phyloP scores from a whole-genome alignment of 1,140 invertebrate genomes.

The Ceratina australensis region DNA sequence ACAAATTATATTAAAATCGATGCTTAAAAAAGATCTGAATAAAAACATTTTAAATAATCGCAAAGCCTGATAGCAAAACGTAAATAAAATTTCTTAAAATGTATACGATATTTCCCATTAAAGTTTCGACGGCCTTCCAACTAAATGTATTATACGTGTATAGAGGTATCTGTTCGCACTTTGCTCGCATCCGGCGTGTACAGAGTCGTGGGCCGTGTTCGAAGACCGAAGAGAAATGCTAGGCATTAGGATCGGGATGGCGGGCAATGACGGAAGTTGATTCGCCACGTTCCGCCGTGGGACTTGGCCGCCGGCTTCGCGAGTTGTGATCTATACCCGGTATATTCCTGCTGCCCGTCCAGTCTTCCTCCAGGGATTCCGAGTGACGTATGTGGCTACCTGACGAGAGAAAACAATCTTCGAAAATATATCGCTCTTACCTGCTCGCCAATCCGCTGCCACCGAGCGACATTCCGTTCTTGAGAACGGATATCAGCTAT shows the following conservation, averaged over 20 bases:
- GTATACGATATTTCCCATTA: too few species aligned
- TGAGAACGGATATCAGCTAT: constrained; percentile 33
- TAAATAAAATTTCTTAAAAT: too few species aligned
- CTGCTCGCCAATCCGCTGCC: constrained; percentile 24
- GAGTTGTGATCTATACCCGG: constrained; percentile 77
- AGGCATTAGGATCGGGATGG: constrained; percentile 75
- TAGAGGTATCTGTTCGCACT: constrained; percentile 19
- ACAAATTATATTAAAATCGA: too few species aligned
- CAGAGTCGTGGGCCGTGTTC: constrained; percentile 59
- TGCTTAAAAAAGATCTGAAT: too few species aligned
- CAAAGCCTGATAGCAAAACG: too few species aligned
- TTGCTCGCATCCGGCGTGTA: constrained; percentile 31
- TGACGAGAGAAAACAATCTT: constrained; percentile 81
- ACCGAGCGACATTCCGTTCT: not conserved
- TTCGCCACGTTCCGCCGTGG: constrained; percentile 77
- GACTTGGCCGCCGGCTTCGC: constrained; percentile 71
- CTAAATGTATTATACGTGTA: not conserved
- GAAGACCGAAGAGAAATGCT: constrained; percentile 78
- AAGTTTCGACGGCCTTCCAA: too few species aligned
- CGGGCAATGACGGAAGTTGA: constrained; percentile 80
- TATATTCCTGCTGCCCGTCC: constrained; percentile 70
- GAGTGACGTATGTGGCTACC: constrained; percentile 79
- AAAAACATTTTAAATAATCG: too few species aligned
- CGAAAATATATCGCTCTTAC: constrained; percentile 77
- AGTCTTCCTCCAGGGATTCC: constrained; percentile 72